Conservation (phyloP, 2,797 vertebrate genomes). For the Cyprinodon diabolis region DNA sequence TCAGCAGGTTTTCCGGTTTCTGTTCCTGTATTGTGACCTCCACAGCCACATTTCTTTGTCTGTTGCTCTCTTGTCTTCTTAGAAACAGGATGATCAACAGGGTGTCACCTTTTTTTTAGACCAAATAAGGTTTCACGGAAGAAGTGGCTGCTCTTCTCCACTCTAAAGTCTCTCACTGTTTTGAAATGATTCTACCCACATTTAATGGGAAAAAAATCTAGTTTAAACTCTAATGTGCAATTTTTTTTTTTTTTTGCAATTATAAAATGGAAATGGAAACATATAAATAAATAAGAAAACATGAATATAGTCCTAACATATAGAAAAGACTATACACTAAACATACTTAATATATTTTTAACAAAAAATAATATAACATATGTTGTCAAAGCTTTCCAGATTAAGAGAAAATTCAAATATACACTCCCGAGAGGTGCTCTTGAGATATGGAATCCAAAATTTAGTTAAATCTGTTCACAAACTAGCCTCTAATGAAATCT, state of each 20-base stretch:
- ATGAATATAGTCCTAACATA: not conserved
- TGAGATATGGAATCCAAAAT: not conserved
- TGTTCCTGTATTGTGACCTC: slow-evolving; percentile 65
- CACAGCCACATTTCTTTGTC: not conserved
- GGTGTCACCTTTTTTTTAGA: slow-evolving; percentile 1
- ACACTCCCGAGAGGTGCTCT: not conserved
- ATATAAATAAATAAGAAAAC: too few relatives aligned
- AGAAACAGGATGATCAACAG: slow-evolving; percentile 18
- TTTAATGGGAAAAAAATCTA: too few relatives aligned
- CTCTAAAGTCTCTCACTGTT: not conserved
- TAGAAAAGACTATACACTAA: not conserved
- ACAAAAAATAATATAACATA: too few relatives aligned
- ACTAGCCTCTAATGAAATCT: not conserved
- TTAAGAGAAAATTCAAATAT: not conserved
- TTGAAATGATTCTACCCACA: not conserved
- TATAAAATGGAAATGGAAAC: too few relatives aligned
- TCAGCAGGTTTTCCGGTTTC: slow-evolving; percentile 75
- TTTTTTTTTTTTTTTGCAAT: too few relatives aligned
- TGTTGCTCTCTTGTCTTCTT: not conserved
- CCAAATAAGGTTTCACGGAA: slow-evolving; percentile 18
- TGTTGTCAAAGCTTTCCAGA: not conserved
- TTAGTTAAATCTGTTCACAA: not conserved
- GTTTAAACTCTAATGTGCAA: too few relatives aligned
- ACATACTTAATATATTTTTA: not conserved
- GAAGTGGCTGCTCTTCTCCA: slow-evolving; percentile 24